phyloP scores from a whole-genome alignment of 2,113 vertebrate genomes.

The Athene noctua region DNA sequence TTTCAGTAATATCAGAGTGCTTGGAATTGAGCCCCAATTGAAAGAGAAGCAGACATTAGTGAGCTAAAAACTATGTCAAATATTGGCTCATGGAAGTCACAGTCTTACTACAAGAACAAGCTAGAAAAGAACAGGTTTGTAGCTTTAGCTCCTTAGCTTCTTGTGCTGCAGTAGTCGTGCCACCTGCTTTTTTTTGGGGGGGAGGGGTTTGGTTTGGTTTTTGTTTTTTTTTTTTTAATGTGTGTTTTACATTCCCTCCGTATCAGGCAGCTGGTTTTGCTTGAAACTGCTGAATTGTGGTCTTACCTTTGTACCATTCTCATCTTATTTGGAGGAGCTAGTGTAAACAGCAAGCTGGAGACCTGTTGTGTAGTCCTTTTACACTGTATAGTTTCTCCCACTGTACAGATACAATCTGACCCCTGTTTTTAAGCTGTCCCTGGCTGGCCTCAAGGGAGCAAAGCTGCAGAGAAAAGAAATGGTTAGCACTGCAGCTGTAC shows the following conservation, averaged over 20 bases:
- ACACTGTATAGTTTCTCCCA: background rate
- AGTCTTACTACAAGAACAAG: background rate
- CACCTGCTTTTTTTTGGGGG: background rate
- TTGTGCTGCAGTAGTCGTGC: background rate
- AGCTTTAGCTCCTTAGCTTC: background rate
- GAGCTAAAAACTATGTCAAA: background rate
- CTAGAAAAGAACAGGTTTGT: background rate
- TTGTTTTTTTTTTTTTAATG: background rate
- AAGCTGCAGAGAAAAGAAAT: background rate
- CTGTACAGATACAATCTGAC: background rate
- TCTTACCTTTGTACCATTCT: background rate
- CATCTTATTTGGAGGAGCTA: background rate
- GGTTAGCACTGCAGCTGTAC: background rate
- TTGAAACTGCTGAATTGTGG: background rate
- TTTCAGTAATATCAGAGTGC: background rate
- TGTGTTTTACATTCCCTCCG: background rate
- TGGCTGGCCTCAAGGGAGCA: background rate
- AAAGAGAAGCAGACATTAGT: background rate
- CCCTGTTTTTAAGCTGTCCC: background rate
- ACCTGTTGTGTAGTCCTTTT: background rate
- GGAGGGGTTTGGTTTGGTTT: no score
- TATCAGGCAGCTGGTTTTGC: background rate
- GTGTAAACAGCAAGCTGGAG: background rate
- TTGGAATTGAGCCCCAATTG: background rate
- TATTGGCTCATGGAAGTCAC: background rate